A percentile compares a stretch with the other conserved stretches of the same genome.
phyloP scores from a whole-genome alignment of 1,140 invertebrate species.

The Himalopsyche phryganea region DNA sequence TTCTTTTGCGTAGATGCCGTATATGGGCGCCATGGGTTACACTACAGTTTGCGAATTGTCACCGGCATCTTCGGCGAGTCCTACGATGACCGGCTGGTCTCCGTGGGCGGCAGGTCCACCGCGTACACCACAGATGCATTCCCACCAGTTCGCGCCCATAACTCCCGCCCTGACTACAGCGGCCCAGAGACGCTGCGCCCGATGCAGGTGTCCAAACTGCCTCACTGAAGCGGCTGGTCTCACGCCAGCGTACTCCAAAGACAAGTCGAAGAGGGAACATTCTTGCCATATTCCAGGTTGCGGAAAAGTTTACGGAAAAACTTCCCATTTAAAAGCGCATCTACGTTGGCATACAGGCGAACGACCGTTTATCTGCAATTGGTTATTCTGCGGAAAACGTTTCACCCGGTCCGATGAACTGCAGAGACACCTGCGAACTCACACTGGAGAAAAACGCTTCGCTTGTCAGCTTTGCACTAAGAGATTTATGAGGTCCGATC shows the following conservation, averaged over 20 bases:
- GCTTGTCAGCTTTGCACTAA: constrained; percentile 71
- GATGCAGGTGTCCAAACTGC: constrained; percentile 71
- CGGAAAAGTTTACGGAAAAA: constrained; percentile 87
- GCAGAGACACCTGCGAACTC: constrained; percentile 75
- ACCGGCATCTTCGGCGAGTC: constrained; percentile 9
- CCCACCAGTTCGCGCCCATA: background rate
- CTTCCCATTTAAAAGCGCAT: constrained; percentile 86
- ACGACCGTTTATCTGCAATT: constrained; percentile 70
- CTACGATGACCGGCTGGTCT: constrained; percentile 6
- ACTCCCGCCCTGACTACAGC: constrained; percentile 30
- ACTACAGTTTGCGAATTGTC: constrained; percentile 11
- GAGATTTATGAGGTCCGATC: constrained; percentile 79
- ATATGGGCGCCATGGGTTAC: constrained; percentile 19
- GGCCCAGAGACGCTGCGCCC: constrained; percentile 54
- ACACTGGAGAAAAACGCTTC: constrained; percentile 81
- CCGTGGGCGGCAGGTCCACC: constrained; percentile 7
- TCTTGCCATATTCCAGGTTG: constrained; percentile 90
- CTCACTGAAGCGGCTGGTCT: constrained; percentile 62
- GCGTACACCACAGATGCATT: background rate
- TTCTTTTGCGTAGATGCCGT: constrained; percentile 16
- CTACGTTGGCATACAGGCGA: constrained; percentile 82
- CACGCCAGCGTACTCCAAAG: constrained; percentile 56
- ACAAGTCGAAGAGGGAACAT: constrained; percentile 70
- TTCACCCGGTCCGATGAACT: constrained; percentile 89
- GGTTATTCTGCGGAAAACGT: constrained; percentile 79